phyloP scores from a whole-genome alignment of 2,113 vertebrate genomes.

The Ancistrus triradiatus region DNA sequence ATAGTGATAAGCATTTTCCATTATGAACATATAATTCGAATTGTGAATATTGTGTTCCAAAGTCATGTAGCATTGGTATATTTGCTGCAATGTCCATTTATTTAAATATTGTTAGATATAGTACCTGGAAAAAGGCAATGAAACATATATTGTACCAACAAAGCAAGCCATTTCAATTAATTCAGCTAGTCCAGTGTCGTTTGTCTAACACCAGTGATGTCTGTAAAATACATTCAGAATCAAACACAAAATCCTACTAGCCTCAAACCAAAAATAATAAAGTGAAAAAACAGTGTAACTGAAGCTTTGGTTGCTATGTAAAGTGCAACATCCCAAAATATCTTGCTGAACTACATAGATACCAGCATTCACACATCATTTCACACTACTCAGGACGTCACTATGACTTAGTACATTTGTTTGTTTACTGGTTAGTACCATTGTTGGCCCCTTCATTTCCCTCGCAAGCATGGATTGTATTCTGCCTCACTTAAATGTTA shows the following conservation, averaged over 20 bases:
- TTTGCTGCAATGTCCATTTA: neutral
- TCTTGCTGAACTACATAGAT: neutral
- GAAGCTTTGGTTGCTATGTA: constrained; percentile 31
- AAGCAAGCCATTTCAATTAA: constrained; percentile 1
- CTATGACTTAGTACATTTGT: too few relatives aligned
- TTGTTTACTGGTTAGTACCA: neutral
- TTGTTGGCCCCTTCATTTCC: neutral
- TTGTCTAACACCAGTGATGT: neutral
- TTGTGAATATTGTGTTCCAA: constrained; percentile 16
- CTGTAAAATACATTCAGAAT: constrained; percentile 1
- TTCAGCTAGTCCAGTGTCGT: neutral
- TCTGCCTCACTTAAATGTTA: neutral
- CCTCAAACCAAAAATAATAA: neutral
- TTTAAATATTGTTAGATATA: constrained; percentile 1
- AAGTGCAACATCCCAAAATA: constrained; percentile 13
- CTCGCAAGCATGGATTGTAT: neutral
- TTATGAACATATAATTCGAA: neutral
- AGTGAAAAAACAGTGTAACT: neutral
- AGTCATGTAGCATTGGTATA: neutral
- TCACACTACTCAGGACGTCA: too few relatives aligned
- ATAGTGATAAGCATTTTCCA: constrained; percentile 6
- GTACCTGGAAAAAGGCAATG: constrained; percentile 7
- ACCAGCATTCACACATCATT: too few relatives aligned
- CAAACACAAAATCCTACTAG: neutral
- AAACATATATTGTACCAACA: neutral